Evolutionary conservation across 2,888 invertebrate species (phyloP).

Genomic region (Ophion costatus): DNA sequence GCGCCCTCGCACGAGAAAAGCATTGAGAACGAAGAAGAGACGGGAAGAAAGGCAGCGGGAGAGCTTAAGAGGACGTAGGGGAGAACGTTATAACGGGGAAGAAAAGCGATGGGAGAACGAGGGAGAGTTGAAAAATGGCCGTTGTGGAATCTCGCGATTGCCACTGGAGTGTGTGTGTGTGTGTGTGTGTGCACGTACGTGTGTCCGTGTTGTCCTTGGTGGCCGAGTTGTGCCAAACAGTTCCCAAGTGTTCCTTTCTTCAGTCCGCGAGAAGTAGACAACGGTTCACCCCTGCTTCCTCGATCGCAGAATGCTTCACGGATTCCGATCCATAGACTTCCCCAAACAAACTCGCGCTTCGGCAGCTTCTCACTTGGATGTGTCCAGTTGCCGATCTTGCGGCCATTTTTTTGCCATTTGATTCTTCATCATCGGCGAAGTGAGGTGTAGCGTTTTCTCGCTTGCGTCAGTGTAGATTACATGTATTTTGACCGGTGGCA

Average conservation of each 20-base stretch:
- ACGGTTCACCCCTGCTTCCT: neutral
- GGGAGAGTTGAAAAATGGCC: conserved; percentile 62
- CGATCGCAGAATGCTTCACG: conserved; percentile 37
- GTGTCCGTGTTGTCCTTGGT: conserved; percentile 32
- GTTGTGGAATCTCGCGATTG: conserved; percentile 66
- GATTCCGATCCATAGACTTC: conserved; percentile 47
- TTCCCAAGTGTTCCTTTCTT: conserved; percentile 49
- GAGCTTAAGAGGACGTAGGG: conserved; percentile 47
- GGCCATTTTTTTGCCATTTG: conserved; percentile 6
- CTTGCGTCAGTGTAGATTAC: no score
- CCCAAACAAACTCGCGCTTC: conserved; percentile 21
- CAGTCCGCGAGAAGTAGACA: conserved; percentile 31
- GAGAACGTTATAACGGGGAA: conserved; percentile 31
- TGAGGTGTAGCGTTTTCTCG: no score
- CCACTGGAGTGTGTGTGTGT: conserved; percentile 36
- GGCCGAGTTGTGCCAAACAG: conserved; percentile 36
- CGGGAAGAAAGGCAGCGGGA: conserved; percentile 21
- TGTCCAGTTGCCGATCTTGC: neutral
- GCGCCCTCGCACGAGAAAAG: conserved; percentile 24
- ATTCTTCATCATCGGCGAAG: no score
- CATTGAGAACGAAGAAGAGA: conserved; percentile 33
- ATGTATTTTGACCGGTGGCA: no score
- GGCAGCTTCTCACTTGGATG: conserved; percentile 45
- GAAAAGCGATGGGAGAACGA: conserved; percentile 46
- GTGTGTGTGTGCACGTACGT: conserved; percentile 14